Evolutionary conservation across 2,888 invertebrate species (phyloP), one percentile per base, ranked within the genome.

Genomic region (Alentia gelatinosa): DNA sequence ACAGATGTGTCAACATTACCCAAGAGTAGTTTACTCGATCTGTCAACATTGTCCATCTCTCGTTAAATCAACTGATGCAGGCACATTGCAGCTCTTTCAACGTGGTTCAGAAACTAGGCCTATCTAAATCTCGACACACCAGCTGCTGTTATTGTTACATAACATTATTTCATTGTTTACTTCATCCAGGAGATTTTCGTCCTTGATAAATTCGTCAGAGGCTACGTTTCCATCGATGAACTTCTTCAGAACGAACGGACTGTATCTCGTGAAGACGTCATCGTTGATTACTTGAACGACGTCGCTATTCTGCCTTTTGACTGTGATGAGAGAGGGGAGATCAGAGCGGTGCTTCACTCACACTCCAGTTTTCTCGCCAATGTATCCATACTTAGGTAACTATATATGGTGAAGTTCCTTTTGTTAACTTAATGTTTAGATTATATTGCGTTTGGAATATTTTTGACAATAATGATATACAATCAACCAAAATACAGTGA

Each of bases 171-270:
- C n/a, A n/a, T 47, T 47, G 9, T 47, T 56, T 56, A n/a, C n/a
- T 3, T 56, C 75, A 35, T n/a, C 1, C 86, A 86, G 86, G 86
- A 86, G 30, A n/a, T 86, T 4, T 86, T 86, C 35, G 86, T 86
- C 12, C 47, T 86, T 19, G 86, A 47, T 9, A 86, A 42, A 30
- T 33, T 12, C 30, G 9, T 86, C 42, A 23, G 86, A 47, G 86
- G 86, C 5, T 47, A 86, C 26, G 86, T 86, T n/a, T 86, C 86
- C 3, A 23, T 86, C 5, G 86, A 42, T 1, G 86, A 86, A 33
- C 42, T 86, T 12, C 86, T 86, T 5, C n/a, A 30, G 9, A 47
- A 86, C 47, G 86, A 86, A 42, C 47, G 86, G 47, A 42, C 47
- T 35, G 42, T 47, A 42, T 30, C 50, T 42, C 42, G 30, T 3